phyloP scores from a whole-genome alignment of 2,797 vertebrate species.

The Myioborus melanocephalus region DNA sequence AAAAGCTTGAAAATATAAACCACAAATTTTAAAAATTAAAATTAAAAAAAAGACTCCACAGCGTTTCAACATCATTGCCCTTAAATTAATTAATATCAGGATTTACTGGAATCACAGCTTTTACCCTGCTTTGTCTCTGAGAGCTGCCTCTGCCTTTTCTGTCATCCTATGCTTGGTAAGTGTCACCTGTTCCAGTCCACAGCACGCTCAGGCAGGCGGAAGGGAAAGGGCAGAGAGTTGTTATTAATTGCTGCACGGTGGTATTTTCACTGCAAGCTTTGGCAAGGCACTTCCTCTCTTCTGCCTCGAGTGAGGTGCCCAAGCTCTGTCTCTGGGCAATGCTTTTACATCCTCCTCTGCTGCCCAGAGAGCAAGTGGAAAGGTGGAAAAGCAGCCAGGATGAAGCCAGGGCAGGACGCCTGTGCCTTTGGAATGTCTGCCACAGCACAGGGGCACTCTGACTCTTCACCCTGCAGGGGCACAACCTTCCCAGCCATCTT shows the following conservation, averaged over 20 bases:
- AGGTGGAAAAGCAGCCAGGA: neutral
- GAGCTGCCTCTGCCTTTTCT: neutral
- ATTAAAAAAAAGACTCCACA: neutral
- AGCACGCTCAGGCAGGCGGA: fast-evolving
- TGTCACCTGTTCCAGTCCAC: neutral
- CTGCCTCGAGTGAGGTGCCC: neutral
- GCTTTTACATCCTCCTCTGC: neutral
- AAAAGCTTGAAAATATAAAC: neutral
- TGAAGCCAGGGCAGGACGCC: neutral
- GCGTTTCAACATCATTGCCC: neutral
- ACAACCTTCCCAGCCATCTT: neutral
- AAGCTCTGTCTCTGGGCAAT: neutral
- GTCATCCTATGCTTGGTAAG: neutral
- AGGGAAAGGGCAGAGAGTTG: neutral
- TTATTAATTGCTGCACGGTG: neutral
- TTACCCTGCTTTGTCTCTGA: neutral
- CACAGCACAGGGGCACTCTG: neutral
- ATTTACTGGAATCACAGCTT: neutral
- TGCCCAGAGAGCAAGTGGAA: neutral
- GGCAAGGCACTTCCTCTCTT: neutral
- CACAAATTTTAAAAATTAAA: neutral
- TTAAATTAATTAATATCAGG: neutral
- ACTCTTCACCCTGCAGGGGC: neutral
- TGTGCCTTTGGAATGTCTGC: neutral
- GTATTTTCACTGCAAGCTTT: neutral